Base-by-base conservation (phyloP, 1,140 invertebrate species). In the Ostrea edulis region DNA sequence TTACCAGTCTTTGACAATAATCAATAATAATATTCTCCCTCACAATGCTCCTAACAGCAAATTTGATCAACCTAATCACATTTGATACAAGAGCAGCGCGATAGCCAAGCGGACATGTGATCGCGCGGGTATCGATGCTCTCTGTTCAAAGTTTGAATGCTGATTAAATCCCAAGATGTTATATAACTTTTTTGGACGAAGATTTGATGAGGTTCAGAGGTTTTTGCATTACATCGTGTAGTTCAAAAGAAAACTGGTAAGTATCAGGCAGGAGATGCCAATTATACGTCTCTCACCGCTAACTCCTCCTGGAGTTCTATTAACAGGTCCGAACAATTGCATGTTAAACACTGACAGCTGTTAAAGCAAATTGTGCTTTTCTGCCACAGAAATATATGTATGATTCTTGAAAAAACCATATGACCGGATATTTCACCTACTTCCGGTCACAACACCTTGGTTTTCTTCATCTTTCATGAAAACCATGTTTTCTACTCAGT, bases 1-100 rank as follows among this genome's bases (percentile, higher is more conserved):
- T 77, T 77, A 44, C 68, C 25, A 35, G 55, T 62, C 55, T 77
- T 77, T 77, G 68, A 77, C 68, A 77, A 77, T 77, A 77, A 77
- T 77, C 68, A 77, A 77, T 77, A 77, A 77, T 77, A 77, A 62
- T 62, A 62, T 62, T 20, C 55, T 17, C 25, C 25, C 22, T 77
- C 35, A 77, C 25, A 29, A 35, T 77, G 68, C 68, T 25, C 29
- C 22, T 35, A 12, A 77, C 9, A 77, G 68, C 68, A 22, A 77
- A 77, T 14, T 77, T 77, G 8, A 77, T 77, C 68, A 77, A 29
- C 68, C 9, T 35, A 77, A 77, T 29, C 22, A 77, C 68, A 14
- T 62, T 1, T 7, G 20, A 62, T 8, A 9, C 9, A 14, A 25
- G 11, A 62, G n/a, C 58, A n/a, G 58, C 1, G 58, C 14, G 58